These are phyloP conservation scores for Oegoconia quadripuncta DNA, from an alignment of 2,888 invertebrate genomes.

Conservation along the genomic window DNA sequence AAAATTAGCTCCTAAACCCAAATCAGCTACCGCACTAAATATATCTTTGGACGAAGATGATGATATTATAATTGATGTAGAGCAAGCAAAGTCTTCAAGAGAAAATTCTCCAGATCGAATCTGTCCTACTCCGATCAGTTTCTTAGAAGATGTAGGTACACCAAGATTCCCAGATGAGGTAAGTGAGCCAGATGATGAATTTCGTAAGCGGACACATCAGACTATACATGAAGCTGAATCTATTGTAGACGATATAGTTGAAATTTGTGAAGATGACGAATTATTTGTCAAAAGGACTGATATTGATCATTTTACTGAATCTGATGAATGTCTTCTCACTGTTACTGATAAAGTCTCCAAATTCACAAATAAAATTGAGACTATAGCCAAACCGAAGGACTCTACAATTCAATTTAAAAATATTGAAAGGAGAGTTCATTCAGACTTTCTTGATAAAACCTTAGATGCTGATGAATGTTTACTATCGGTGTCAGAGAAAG, in stretches of 20 bases:
- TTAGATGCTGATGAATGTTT: slow-evolving; percentile 81
- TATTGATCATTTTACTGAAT: slow-evolving; percentile 50
- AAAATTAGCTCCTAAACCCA: slow-evolving; percentile 62
- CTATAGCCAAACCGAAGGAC: slow-evolving; percentile 46
- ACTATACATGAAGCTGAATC: slow-evolving; percentile 80
- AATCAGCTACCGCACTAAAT: slow-evolving; percentile 73
- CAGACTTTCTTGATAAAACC: slow-evolving; percentile 72
- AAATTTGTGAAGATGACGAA: slow-evolving; percentile 75
- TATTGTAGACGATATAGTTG: slow-evolving; percentile 77
- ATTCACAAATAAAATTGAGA: slow-evolving; percentile 63
- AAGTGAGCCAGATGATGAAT: slow-evolving; percentile 85
- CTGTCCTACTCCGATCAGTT: slow-evolving; percentile 82
- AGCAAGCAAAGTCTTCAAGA: slow-evolving; percentile 85
- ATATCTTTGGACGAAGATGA: slow-evolving; percentile 74
- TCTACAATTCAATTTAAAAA: slow-evolving; percentile 46
- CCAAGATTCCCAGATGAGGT: slow-evolving; percentile 87
- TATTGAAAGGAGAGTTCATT: slow-evolving; percentile 58
- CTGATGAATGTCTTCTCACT: slow-evolving; percentile 74
- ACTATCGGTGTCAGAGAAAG: slow-evolving; percentile 84
- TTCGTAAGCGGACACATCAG: slow-evolving; percentile 52
- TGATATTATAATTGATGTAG: slow-evolving; percentile 83
- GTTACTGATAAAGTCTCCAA: slow-evolving; percentile 79
- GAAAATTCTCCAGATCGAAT: slow-evolving; percentile 87
- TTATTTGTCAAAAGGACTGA: slow-evolving; percentile 57
- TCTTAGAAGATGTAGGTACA: slow-evolving; percentile 77